Base-by-base conservation (phyloP, 2,113 vertebrate genomes). In the Chaetura pelagica region DNA sequence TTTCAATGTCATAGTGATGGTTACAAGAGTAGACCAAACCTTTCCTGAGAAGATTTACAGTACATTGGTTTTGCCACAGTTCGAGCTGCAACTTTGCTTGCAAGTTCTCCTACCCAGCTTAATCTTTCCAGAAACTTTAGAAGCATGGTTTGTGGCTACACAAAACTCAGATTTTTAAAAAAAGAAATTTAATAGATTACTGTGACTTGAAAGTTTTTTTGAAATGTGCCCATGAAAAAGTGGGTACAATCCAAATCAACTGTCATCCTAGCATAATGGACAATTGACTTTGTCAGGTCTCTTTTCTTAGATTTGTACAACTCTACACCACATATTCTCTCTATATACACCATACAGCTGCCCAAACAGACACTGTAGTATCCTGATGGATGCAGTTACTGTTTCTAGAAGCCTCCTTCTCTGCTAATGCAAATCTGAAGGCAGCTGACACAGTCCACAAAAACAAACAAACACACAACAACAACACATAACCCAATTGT, bases 281-380 rank as follows among this genome's bases (percentile, higher is more conserved):
- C 15, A 5, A 48, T 6, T 6, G 22, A 58, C 15, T 55, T 16
- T 6, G 16, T 12, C 0, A 0, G 38, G 24, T 22, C 12, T 66
- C 67, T 57, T 38, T 46, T 15, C 54, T 57, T 40, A 35, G 21
- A 46, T 82, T 64, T 55, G 20, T 74, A 67, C 7, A 40, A 42
- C 40, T 14, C 48, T 49, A 48, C 15, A 44, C 29, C 64, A 61
- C 2, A 5, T 16, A 57, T 27, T 52, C n/a, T 66, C 7, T 44
- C 2, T 30, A 35, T 4, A 35, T 7, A 59, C 23, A 44, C 12
- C 15, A 29, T 35, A 52, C 10, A 61, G 34, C 32, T 85, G 44
- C 57, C 62, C 76, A 78, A 72, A 75, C 58, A n/a, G 75, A 40
- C 24, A 55, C 24, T 15, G 16, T 15, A 79, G 48, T 49, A 66